Conservation (phyloP, 2,113 vertebrate species). For the Silurus meridionalis region DNA sequence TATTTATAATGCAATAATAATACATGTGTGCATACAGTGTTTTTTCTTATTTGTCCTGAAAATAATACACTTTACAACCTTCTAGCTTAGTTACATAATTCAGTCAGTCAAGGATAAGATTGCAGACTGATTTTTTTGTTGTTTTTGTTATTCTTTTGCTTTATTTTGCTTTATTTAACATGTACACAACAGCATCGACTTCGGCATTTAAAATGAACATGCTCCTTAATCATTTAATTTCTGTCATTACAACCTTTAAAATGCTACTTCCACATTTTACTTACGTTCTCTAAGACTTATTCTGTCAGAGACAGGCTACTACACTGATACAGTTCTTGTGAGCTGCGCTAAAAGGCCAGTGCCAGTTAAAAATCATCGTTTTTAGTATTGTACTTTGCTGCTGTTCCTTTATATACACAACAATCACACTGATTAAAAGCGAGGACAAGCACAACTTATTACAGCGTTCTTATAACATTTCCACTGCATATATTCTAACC, state of each 20-base stretch:
- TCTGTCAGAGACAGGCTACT: slow-evolving; percentile 5
- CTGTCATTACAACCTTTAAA: background rate
- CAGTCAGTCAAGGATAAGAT: background rate
- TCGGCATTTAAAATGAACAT: slow-evolving; percentile 11
- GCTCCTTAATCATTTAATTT: background rate
- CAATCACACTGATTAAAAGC: slow-evolving; percentile 10
- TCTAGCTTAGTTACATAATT: slow-evolving; percentile 19
- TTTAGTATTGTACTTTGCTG: slow-evolving; percentile 49
- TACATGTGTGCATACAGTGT: slow-evolving; percentile 59
- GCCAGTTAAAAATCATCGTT: slow-evolving; percentile 8
- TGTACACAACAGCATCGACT: background rate
- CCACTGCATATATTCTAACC: slow-evolving; percentile 41
- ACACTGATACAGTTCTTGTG: slow-evolving; percentile 15
- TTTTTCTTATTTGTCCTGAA: slow-evolving; percentile 53
- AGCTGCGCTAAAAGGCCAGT: slow-evolving; percentile 21
- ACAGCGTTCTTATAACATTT: slow-evolving; percentile 25
- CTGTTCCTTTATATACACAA: slow-evolving; percentile 50
- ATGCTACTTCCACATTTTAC: background rate
- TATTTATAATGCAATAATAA: slow-evolving; percentile 70
- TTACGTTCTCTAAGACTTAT: background rate
- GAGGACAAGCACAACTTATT: slow-evolving; percentile 48
- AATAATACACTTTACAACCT: slow-evolving; percentile 50
- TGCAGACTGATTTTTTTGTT: background rate
- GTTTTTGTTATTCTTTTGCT: background rate
- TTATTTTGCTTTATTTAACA: background rate